Base-by-base conservation (phyloP, 2,113 vertebrate species). In the Xyrauchen texanus region DNA sequence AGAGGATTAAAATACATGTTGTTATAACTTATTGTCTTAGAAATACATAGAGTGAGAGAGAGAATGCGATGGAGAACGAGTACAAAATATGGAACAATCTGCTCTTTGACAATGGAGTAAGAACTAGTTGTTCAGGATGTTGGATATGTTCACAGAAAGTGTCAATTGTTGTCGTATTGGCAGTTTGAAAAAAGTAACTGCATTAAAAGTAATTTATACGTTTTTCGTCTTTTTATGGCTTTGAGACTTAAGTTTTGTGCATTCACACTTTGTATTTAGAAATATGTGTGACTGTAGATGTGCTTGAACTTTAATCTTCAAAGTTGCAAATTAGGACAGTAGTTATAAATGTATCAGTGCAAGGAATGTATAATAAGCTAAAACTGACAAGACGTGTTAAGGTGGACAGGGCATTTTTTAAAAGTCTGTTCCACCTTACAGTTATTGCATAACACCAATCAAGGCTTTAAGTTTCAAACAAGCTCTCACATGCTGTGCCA, bases 401-500 rank as follows among this genome's bases (percentile, higher is more conserved):
- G 51, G 12, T 2, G 3, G 47, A 49, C 68, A 45, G 21, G 34
- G 34, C 34, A n/a, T 51, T 34, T 5, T 61, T 60, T 7, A 46
- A 73, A 34, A 16, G 4, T n/a, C 6, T 73, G 8, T 46, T 73
- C 57, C 57, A 61, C 57, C 57, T 21, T 62, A 60, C 7, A 15
- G 47, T 34, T 52, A 34, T 75, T 75, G 72, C 60, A 63, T 63
- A 75, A 75, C 47, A 52, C 7, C 45, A 12, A 61, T 62, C 57
- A 62, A 61, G 10, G 15, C 15, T 63, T 75, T 8, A n/a, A 4
- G 60, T 75, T 63, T 63, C 12, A 6, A 2, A 49, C 72, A 75
- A 63, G 72, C 47, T 42, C 72, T 63, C 72, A 63, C 72, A 63
- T 63, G 72, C 16, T 63, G 13, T 42, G 63, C 46, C 58, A 75